Evolutionary conservation across 2,113 vertebrate species (phyloP).

Genomic region (Oreotrochilus melanogaster): DNA sequence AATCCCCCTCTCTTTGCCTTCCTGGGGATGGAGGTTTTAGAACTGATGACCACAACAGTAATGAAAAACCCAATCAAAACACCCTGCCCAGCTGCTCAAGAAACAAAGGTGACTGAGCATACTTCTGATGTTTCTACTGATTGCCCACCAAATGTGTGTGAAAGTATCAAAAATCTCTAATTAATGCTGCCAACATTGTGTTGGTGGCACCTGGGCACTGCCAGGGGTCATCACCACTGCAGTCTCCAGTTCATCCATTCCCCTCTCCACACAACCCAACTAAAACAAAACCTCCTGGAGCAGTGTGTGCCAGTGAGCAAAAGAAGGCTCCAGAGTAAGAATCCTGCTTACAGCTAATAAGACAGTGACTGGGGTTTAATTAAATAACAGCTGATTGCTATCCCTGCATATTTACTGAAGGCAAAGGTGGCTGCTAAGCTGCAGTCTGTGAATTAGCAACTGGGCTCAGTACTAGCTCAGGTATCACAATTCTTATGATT

Average conservation of each 20-base stretch:
- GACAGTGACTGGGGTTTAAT: background rate
- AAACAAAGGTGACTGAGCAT: background rate
- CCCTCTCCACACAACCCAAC: background rate
- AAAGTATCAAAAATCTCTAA: background rate
- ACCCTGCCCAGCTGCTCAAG: accelerated
- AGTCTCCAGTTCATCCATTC: accelerated
- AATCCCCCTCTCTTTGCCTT: background rate
- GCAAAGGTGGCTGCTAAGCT: background rate
- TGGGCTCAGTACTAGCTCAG: background rate
- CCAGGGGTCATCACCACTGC: background rate
- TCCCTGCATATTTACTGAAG: background rate
- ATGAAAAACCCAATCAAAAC: background rate
- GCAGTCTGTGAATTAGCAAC: background rate
- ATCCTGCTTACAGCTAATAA: background rate
- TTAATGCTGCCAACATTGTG: background rate
- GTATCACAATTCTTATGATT: background rate
- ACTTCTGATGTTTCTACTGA: background rate
- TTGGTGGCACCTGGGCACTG: background rate
- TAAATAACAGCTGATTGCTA: background rate
- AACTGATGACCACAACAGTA: background rate
- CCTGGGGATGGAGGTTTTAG: background rate
- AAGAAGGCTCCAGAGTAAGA: background rate
- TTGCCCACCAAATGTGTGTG: background rate
- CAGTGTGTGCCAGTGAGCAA: background rate
- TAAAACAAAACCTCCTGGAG: background rate